A percentile compares a stretch with the other conserved stretches of the same genome.
Conservation (phyloP, 2,113 vertebrate genomes). For the Ochotona princeps region DNA sequence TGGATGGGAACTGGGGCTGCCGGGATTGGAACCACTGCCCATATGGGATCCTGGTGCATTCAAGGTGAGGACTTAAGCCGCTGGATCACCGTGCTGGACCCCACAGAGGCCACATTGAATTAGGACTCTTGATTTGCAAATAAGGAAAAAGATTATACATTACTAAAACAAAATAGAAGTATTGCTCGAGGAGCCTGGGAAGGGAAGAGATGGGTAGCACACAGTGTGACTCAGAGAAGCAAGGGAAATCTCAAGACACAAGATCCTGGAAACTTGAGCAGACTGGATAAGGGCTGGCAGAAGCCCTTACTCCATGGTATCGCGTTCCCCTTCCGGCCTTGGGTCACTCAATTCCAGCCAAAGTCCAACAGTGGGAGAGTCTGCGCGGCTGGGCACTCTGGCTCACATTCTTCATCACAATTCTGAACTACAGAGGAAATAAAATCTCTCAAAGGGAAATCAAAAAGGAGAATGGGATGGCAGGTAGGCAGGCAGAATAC, state of each 20-base stretch:
- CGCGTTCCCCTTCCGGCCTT: background rate
- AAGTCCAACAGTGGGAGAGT: background rate
- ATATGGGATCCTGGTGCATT: too few species aligned
- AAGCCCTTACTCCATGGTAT: background rate
- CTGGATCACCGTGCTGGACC: too few species aligned
- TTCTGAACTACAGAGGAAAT: background rate
- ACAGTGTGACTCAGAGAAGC: background rate
- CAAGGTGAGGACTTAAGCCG: too few species aligned
- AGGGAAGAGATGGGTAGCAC: background rate
- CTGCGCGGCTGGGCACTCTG: background rate
- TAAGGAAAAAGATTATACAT: background rate
- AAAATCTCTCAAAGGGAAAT: background rate
- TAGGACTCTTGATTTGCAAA: background rate
- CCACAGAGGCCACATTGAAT: background rate
- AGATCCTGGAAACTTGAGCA: background rate
- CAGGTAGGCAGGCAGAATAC: background rate
- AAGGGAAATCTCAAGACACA: background rate
- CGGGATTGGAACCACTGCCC: too few species aligned
- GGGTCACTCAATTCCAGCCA: background rate
- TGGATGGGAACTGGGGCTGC: too few species aligned
- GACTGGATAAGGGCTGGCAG: accelerated
- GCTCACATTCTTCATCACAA: background rate
- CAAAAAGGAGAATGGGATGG: background rate
- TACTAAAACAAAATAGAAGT: background rate
- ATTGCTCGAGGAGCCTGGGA: background rate